Evolutionary conservation across 2,113 vertebrate species (phyloP).

Genomic region (Ochotona curzoniae): DNA sequence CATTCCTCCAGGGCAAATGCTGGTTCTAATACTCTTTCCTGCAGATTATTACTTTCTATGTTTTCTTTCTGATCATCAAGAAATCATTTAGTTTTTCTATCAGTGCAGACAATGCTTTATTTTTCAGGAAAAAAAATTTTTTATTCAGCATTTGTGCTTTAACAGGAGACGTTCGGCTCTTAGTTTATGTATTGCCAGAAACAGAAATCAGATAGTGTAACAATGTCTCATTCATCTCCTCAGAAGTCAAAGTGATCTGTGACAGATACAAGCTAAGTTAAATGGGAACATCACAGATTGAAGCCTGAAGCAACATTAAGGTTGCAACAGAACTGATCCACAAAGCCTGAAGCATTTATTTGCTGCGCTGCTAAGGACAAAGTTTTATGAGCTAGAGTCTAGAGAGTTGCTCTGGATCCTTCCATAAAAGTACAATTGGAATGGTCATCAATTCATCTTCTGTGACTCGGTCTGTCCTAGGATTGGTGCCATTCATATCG

Average conservation of each 20-base stretch:
- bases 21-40: neutral
- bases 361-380: neutral
- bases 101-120: neutral
- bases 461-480: neutral
- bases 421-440: neutral
- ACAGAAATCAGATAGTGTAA: conserved; percentile 46
- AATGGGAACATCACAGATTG: neutral
- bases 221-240: neutral
- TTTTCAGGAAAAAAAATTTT: neutral
- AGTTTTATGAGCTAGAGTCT: neutral
- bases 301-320: neutral
- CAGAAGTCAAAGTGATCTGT: neutral
- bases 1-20: neutral
- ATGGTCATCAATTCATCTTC: neutral
- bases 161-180: neutral
- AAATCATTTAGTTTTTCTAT: neutral
- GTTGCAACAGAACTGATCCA: neutral
- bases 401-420: neutral
- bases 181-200: neutral
- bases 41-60: neutral
- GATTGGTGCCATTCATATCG: neutral
- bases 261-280: conserved; percentile 29
- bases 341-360: neutral
- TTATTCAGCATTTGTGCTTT: neutral
- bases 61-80: conserved; percentile 23